Evolutionary conservation across 2,888 invertebrate species (phyloP).

Genomic region (Entomobrya multifasciata): DNA sequence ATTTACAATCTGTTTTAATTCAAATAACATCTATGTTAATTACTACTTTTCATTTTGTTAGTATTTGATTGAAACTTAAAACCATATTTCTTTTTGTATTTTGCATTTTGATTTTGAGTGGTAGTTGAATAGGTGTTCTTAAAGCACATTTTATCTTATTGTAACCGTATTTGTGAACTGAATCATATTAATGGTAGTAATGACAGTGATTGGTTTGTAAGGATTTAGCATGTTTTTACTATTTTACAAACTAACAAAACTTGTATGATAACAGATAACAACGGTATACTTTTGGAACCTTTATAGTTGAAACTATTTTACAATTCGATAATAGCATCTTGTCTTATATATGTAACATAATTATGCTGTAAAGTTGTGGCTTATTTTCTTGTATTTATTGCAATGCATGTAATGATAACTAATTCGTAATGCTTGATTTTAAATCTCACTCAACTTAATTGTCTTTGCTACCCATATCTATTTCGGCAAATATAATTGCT

Average conservation of each 20-base stretch:
- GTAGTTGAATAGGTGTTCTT: neutral
- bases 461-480: too few species aligned
- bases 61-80: slow-evolving; percentile 3
- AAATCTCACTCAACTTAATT: too few species aligned
- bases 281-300: too few species aligned
- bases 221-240: neutral
- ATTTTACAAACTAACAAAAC: neutral
- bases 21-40: neutral
- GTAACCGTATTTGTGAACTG: neutral
- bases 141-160: neutral
- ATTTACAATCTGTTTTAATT: slow-evolving; percentile 11
- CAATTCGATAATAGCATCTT: too few species aligned
- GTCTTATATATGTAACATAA: too few species aligned
- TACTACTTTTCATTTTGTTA: neutral
- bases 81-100: neutral
- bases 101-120: slow-evolving; percentile 6
- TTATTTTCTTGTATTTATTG: too few species aligned
- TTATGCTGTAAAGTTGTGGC: too few species aligned
- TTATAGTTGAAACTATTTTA: too few species aligned
- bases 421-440: too few species aligned
- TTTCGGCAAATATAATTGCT: too few species aligned
- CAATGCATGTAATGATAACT: too few species aligned
- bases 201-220: neutral
- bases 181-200: neutral
- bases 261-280: too few species aligned